Base-by-base conservation (phyloP, 2,113 vertebrate species). In the Syngnathus floridae region DNA sequence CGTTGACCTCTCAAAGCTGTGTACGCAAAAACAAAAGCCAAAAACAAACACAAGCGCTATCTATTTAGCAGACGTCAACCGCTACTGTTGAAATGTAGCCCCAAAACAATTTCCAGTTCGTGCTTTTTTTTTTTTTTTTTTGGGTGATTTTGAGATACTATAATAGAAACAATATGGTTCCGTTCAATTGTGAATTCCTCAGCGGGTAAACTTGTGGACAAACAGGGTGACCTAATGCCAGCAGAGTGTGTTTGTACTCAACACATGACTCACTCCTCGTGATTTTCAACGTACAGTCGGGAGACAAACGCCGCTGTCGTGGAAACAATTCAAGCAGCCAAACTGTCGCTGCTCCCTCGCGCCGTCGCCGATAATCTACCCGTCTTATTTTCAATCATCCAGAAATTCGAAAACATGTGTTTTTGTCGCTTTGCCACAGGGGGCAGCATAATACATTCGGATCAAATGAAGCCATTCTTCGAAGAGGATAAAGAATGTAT, bases 1-100 rank as follows among this genome's bases (percentile, higher is more conserved):
- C 54, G 13, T 56, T 56, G 54, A 56, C 54, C 54, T 56, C 54
- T 17, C 54, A 56, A 56, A 35, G 54, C 54, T 56, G 54, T 56
- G 54, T 36, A 56, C 54, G 13, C 54, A 56, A 36, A 35, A 26
- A 4, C 21, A 26, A 54, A 54, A 22, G 19, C 4, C 3, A 21
- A 51, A 54, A 54, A 22, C 8, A 11, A 26, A 54, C 26, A 35
- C 7, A 4, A 7, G 12, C 21, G 54, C 26, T 31, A 56, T 56
- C 54, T 56, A 1, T 56, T 56, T 7, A 16, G 26, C 54, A 56
- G 54, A 56, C 26, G 54, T 35, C 26, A 5, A 35, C 11, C 54
- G 1, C 26, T 7, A 7, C 48, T n/a, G 7, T 7, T n/a, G 5
- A n/a, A n/a, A n/a, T n/a, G 48, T 8, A 1, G 7, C 7, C 19